Percentiles rank a stretch among this genome's conserved stretches.
These are phyloP conservation scores for Sciurus vulgaris DNA, from an alignment of 2,797 vertebrate species.

Conservation along the genomic window DNA sequence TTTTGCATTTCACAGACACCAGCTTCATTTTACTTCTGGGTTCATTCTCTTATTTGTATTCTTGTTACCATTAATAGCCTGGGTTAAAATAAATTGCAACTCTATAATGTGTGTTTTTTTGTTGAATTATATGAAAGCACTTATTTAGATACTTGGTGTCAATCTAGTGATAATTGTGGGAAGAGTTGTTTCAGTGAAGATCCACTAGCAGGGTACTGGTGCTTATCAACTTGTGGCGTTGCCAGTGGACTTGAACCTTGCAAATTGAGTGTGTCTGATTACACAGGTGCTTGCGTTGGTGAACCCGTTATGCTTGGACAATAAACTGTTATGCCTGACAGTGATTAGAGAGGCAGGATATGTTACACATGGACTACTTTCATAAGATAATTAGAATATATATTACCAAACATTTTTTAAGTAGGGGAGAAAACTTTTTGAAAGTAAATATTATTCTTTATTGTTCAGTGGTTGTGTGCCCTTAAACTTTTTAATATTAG, in stretches of 20 bases:
- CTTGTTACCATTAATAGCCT: background rate
- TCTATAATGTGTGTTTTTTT: conserved; percentile 24
- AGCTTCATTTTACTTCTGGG: background rate
- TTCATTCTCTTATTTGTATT: background rate
- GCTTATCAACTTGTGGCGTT: conserved; percentile 73
- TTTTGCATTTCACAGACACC: conserved; percentile 42
- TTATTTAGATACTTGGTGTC: conserved; percentile 54
- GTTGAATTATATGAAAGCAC: conserved; percentile 47
- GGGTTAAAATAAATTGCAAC: conserved; percentile 58
- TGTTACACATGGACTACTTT: conserved; percentile 45
- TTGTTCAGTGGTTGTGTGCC: background rate
- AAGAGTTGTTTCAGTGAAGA: conserved; percentile 72
- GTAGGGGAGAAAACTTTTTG: conserved; percentile 38
- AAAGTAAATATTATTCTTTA: conserved; percentile 41
- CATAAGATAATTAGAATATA: conserved; percentile 38
- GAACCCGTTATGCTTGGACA: conserved; percentile 85
- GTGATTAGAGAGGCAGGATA: conserved; percentile 81
- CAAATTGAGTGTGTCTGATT: conserved; percentile 84
- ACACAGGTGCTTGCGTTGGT: conserved; percentile 84
- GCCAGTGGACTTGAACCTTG: conserved; percentile 78
- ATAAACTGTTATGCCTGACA: conserved; percentile 80
- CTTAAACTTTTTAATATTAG: background rate
- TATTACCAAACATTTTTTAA: conserved; percentile 49
- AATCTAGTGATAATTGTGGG: conserved; percentile 70
- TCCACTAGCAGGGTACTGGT: conserved; percentile 60